Evolutionary conservation across 2,113 vertebrate genomes (phyloP), one percentile per base, ranked within the genome.

Genomic region (Calyptommatus sinebrachiatus): DNA sequence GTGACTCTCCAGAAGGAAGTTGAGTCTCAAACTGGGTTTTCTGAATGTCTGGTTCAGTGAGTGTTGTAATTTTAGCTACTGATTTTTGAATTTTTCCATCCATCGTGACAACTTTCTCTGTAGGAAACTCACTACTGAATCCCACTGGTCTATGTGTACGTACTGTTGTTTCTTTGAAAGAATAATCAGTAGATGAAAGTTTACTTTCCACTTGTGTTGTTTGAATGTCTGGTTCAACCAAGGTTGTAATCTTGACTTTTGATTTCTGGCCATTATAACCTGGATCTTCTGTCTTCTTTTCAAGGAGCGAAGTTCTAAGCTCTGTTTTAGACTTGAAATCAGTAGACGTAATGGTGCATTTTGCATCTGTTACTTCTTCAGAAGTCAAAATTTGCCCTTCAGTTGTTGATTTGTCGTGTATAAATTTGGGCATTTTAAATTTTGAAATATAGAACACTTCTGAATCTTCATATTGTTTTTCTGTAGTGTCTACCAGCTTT

Each of bases 381-480:
- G 92, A 94, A 53, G 90, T 20, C 16, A 89, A 93, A 68, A 93
- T 4, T 7, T 88, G 89, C 0, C 41, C 71, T 87, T 92, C 93
- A 1, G 14, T 4, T 83, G 84, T 29, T 4, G 90, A 76, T 65
- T n/a, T 46, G 12, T 45, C 84, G 77, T 91, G 87, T 81, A 90
- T 88, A 73, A 95, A 94, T 65, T 81, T 81, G 1, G 94, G 95
- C 22, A 91, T 88, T 88, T 86, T 92, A 6, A 95, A 29, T 50
- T 82, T 91, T 45, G 93, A 93, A 86, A 95, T 91, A 41, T 71
- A 92, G 83, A 95, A 81, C 0, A 89, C 4, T 77, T 93, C 91
- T 5, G 91, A 81, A 10, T 80, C 85, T 11, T 82, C 77, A 87
- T 18, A 83, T 69, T 87, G 73, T 65, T 48, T 87, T 2, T 79